These are phyloP conservation scores for Synanceia verrucosa DNA, from an alignment of 2,797 vertebrate species.

Conservation along the genomic window DNA sequence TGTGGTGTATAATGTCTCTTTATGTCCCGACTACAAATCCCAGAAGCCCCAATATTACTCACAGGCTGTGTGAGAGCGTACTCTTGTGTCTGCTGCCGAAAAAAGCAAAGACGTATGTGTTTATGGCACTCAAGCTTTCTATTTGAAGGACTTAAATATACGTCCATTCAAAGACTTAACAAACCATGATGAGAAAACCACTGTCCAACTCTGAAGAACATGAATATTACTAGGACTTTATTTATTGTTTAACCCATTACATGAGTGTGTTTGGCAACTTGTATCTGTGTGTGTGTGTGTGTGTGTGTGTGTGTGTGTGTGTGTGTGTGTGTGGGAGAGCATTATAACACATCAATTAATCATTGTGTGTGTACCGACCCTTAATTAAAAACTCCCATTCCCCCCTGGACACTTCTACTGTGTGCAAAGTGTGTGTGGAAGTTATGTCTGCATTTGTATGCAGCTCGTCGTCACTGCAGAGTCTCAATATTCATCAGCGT, in stretches of 20 bases:
- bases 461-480: conserved; percentile 5
- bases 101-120: too few relatives aligned
- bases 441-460: conserved; percentile 45
- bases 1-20: too few relatives aligned
- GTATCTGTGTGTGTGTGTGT: neutral
- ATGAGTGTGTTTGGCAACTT: conserved; percentile 6
- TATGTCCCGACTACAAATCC: too few relatives aligned
- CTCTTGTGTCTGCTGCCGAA: too few relatives aligned
- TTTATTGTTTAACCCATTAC: conserved; percentile 11
- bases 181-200: neutral
- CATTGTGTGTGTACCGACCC: conserved; percentile 47
- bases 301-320: conserved; percentile 1
- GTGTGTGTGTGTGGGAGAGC: neutral
- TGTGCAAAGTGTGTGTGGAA: neutral
- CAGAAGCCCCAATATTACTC: too few relatives aligned
- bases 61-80: too few relatives aligned
- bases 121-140: too few relatives aligned
- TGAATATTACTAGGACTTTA: neutral
- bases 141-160: too few relatives aligned
- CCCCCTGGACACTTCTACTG: conserved; percentile 37
- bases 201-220: neutral
- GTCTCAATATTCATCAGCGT: conserved; percentile 50
- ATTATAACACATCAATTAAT: conserved; percentile 64
- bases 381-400: conserved; percentile 69
- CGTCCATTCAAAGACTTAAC: too few relatives aligned